Evolutionary conservation across 2,888 invertebrate genomes (phyloP), one percentile per base, ranked within the genome.

Genomic region (Ceratothoa steindachneri): DNA sequence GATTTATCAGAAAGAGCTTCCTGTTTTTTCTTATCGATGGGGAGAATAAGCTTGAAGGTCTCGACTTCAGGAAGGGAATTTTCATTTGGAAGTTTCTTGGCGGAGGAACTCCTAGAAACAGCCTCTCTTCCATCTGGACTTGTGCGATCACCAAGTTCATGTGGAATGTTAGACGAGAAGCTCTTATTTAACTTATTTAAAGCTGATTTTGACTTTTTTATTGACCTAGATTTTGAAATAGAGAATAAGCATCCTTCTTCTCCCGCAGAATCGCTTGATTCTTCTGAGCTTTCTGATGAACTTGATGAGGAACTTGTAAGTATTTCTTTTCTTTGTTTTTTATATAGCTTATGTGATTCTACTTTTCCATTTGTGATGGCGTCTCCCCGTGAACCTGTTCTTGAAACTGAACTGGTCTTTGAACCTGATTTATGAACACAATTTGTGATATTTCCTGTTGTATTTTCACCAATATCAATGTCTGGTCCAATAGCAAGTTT

Each of bases 241-340:
- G 79, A 74, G 71, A 79, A 79, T 69, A 79, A 76, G 29, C 72
- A 66, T 3, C 79, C 79, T 29, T 79, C 79, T 64, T 79, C 79
- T 7, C 79, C 75, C 5, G 69, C 79, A 31, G 75, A 76, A 28
- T 79, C 79, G 64, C 79, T 79, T n/a, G 79, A 79, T 12, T 76
- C 72, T n/a, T 51, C 65, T 15, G 74, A 69, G 1, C 69, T 53
- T 52, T 28, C 30, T 12, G 69, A 55, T 7, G 71, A 30, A 24
- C 69, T 69, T 27, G 67, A 66, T 64, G 66, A 66, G 30, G 69
- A 69, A 24, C 51, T 64, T 1, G 75, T 52, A 24, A 30, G 29
- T n/a, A 30, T 24, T 30, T 55, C 29, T 28, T 51, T 15, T 51
- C 67, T 28, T 67, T 71, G 28, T n/a, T 52, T 53, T 31, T 55